Evolutionary conservation across 2,888 invertebrate species (phyloP), one percentile per base, ranked within the genome.

Genomic region (Eurois occulta): DNA sequence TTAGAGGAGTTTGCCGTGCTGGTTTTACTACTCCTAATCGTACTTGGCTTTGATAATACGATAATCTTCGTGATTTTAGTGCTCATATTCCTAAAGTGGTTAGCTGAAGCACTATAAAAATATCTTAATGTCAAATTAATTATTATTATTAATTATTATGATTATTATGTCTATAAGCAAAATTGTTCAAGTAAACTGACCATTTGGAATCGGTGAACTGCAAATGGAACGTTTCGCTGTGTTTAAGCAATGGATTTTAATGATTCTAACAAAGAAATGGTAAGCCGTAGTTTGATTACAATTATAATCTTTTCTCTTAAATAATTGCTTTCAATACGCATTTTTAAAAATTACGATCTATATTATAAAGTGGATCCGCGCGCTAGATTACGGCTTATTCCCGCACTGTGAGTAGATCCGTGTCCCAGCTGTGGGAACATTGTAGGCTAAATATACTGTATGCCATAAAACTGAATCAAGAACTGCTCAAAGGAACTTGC

Each of bases 51-150:
- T 46, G 38, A 55, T n/a, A 24, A 64, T 1, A 32, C 74, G 0
- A 38, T 81, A 52, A 16, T 55, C 1, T 35, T 75, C 3, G 21
- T 64, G 7, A 6, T 32, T 46, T n/a, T 81, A 81, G n/a, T 43
- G n/a, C 11, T 81, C 0, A 32, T 81, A 32, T 21, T 75, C 8
- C 11, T 75, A 8, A 32, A 65, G 13, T 38, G 52, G 43, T 65
- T 81, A 24, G 3, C 6, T 24, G 52, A 64, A 32, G 21, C 21
- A n/a, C 38, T 55, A 35, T 81, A 38, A 73, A 46, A 32, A 28
- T 5, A 16, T 78, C 38, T 7, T 75, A 58, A 16, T 7, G 3
- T 21, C n/a, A n/a, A n/a, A n/a, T n/a, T n/a, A n/a, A n/a, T n/a
- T n/a, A n/a, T n/a, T n/a, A n/a, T n/a, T n/a, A n/a, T n/a, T n/a